A percentile compares a stretch with the other conserved stretches of the same genome.
phyloP scores from a whole-genome alignment of 2,113 vertebrate genomes.

The Crocuta crocuta region DNA sequence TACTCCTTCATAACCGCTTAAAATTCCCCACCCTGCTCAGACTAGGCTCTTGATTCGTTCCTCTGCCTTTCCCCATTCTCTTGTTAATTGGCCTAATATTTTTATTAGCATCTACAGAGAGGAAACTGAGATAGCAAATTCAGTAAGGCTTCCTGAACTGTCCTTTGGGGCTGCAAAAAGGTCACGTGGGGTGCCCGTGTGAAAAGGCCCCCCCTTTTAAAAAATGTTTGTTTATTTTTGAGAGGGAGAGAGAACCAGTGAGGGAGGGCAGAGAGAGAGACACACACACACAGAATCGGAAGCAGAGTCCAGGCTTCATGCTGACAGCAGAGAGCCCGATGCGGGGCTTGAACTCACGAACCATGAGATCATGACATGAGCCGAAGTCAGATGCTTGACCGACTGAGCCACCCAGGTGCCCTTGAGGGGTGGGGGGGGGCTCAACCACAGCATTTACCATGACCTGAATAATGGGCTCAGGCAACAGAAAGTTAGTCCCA shows the following conservation, averaged over 20 bases:
- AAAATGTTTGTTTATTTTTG: too few relatives aligned
- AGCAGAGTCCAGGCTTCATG: too few relatives aligned
- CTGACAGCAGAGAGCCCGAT: too few relatives aligned
- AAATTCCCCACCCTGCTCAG: not conserved
- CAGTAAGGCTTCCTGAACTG: not conserved
- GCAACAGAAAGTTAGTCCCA: not conserved
- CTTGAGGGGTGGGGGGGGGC: too few relatives aligned
- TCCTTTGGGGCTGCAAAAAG: not conserved
- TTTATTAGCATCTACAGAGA: not conserved
- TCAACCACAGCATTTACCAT: not conserved
- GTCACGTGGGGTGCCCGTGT: not conserved
- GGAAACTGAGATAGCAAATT: not conserved
- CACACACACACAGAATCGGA: too few relatives aligned
- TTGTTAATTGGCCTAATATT: not conserved
- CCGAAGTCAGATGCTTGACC: too few relatives aligned
- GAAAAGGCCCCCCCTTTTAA: not conserved
- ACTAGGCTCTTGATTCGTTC: not conserved
- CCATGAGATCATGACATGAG: too few relatives aligned
- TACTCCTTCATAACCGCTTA: not conserved
- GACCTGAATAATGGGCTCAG: not conserved
- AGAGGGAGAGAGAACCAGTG: too few relatives aligned
- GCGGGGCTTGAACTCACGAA: too few relatives aligned
- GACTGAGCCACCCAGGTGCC: too few relatives aligned
- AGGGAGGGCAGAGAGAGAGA: too few relatives aligned
- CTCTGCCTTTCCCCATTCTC: not conserved